These are phyloP conservation scores for Acanthurus leucopareius DNA, from an alignment of 2,797 vertebrate species.

Conservation along the genomic window DNA sequence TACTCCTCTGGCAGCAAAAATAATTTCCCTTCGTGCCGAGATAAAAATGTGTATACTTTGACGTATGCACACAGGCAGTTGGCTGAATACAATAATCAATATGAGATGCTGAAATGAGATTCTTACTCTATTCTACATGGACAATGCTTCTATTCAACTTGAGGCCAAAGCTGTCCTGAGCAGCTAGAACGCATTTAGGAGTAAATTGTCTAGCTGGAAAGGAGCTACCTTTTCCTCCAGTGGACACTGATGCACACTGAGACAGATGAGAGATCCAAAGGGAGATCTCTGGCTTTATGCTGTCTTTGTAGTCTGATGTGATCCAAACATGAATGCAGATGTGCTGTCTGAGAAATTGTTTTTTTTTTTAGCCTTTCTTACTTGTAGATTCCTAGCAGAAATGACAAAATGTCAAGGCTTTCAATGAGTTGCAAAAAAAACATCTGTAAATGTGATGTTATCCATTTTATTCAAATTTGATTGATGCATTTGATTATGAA, in stretches of 20 bases:
- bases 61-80: slow-evolving; percentile 34
- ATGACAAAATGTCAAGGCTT: slow-evolving; percentile 10
- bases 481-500: not conserved
- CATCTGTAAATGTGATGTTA: not conserved
- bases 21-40: slow-evolving; percentile 50
- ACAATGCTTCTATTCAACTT: slow-evolving; percentile 34
- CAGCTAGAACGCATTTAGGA: slow-evolving; percentile 4
- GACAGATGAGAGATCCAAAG: not conserved
- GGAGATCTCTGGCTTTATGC: slow-evolving; percentile 4
- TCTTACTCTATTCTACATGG: slow-evolving; percentile 22
- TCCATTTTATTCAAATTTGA: not conserved
- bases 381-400: slow-evolving; percentile 16
- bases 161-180: slow-evolving; percentile 16
- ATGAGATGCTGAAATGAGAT: slow-evolving; percentile 42
- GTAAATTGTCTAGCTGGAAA: slow-evolving; percentile 6
- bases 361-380: slow-evolving; percentile 15
- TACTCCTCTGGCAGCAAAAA: slow-evolving; percentile 50
- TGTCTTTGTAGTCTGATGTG: slow-evolving; percentile 13
- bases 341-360: slow-evolving; percentile 14
- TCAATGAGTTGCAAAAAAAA: not conserved
- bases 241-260: not conserved
- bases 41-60: slow-evolving; percentile 49
- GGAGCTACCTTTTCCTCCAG: not conserved
- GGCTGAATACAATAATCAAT: slow-evolving; percentile 45
- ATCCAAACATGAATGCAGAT: slow-evolving; percentile 34